Percentiles rank a stretch among this genome's conserved stretches.
phyloP scores from a whole-genome alignment of 1,140 invertebrate species.

The Atta texana region DNA sequence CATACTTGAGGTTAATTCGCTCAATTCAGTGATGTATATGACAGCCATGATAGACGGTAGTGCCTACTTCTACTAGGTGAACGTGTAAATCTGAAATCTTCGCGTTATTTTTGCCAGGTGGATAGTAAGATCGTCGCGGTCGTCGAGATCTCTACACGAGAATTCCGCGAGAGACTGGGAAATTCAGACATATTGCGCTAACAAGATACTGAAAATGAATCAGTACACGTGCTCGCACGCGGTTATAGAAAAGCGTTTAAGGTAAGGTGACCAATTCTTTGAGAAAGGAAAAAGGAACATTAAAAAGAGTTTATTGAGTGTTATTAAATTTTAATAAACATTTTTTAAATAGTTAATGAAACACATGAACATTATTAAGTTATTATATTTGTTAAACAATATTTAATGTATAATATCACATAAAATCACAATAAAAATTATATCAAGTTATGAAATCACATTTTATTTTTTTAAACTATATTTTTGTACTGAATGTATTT shows the following conservation, averaged over 20 bases:
- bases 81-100: background rate
- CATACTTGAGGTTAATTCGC: slow-evolving; percentile 16
- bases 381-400: too few species aligned
- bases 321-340: too few species aligned
- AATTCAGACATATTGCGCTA: slow-evolving; percentile 9
- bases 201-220: slow-evolving; percentile 38
- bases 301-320: too few species aligned
- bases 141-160: slow-evolving; percentile 1
- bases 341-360: too few species aligned
- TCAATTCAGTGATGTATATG: slow-evolving; percentile 35
- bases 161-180: slow-evolving; percentile 2
- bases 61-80: background rate
- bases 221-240: slow-evolving; percentile 40
- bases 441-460: too few species aligned
- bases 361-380: too few species aligned
- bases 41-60: slow-evolving; percentile 11
- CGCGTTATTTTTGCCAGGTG: slow-evolving; percentile 4
- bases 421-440: too few species aligned
- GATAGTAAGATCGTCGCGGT: background rate
- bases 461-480: too few species aligned
- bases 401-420: too few species aligned
- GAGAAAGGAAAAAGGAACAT: too few species aligned
- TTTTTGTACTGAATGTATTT: too few species aligned
- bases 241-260: slow-evolving; percentile 37
- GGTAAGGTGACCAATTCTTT: too few species aligned